Evolutionary conservation across 2,888 invertebrate genomes (phyloP).

Genomic region (Cheilosia soror): DNA sequence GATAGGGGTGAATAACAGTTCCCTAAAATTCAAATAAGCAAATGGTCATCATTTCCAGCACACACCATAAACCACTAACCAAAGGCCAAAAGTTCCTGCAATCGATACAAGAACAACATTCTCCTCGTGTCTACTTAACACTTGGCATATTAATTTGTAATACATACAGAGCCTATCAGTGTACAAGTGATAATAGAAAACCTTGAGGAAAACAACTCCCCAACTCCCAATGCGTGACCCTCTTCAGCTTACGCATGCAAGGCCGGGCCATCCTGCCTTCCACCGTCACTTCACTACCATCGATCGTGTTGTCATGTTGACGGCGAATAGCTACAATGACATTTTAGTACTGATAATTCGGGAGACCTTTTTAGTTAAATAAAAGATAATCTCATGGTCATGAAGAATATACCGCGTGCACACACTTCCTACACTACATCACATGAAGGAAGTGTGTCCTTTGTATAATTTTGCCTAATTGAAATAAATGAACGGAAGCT

Average conservation of each 20-base stretch:
- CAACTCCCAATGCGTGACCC: constrained; percentile 9
- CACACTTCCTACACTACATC: not conserved
- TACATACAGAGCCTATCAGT: not conserved
- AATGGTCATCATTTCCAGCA: not conserved
- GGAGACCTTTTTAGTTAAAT: constrained; percentile 48
- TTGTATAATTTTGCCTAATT: constrained; percentile 37
- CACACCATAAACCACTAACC: not conserved
- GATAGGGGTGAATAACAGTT: no score
- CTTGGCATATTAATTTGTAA: constrained; percentile 1
- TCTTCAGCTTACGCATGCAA: constrained; percentile 6
- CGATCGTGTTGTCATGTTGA: not conserved
- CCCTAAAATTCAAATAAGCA: no score
- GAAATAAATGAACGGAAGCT: constrained; percentile 41
- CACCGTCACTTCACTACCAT: not conserved
- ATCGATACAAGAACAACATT: constrained; percentile 23
- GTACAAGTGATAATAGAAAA: not conserved
- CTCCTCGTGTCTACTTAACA: not conserved
- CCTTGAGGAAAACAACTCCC: constrained; percentile 3
- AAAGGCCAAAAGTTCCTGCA: not conserved
- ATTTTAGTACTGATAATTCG: constrained; percentile 16
- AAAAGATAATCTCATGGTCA: constrained; percentile 37
- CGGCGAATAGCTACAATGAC: not conserved
- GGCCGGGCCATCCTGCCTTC: not conserved
- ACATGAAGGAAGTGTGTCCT: not conserved
- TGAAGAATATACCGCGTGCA: not conserved